A percentile compares a stretch with the other conserved stretches of the same genome.
Evolutionary conservation across 2,797 vertebrate genomes (phyloP).

Genomic region (Sparus aurata): DNA sequence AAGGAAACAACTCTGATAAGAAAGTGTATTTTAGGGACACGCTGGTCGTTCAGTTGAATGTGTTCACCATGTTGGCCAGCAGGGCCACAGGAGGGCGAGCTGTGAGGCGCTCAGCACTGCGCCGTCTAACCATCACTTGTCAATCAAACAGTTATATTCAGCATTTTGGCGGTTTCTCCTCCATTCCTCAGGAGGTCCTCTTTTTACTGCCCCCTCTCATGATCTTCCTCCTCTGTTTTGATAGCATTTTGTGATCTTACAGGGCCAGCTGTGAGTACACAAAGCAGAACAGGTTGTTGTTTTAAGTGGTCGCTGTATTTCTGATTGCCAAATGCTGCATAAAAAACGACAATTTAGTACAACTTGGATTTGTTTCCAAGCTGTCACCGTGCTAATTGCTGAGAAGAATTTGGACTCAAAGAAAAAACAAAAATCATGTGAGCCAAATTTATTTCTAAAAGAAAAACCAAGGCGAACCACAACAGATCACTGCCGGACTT

Average conservation of each 20-base stretch:
- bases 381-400: too few relatives aligned
- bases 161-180: background rate
- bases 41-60: background rate
- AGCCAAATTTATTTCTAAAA: background rate
- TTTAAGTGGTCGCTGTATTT: background rate
- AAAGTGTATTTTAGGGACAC: slow-evolving; percentile 39
- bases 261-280: background rate
- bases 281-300: background rate
- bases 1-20: slow-evolving; percentile 63
- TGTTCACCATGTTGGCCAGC: slow-evolving; percentile 8
- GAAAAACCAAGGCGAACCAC: too few relatives aligned
- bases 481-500: too few relatives aligned
- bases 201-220: background rate
- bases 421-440: background rate
- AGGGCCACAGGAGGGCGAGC: slow-evolving; percentile 27
- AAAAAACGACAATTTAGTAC: background rate
- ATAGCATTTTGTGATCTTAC: too few relatives aligned
- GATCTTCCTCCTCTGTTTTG: background rate
- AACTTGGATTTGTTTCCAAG: background rate
- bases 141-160: slow-evolving; percentile 15
- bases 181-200: background rate
- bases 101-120: too few relatives aligned
- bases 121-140: slow-evolving; percentile 25
- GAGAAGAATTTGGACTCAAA: background rate
- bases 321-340: background rate